Conservation (phyloP, 1,140 invertebrate genomes). For the Anoplolepis gracilipes region DNA sequence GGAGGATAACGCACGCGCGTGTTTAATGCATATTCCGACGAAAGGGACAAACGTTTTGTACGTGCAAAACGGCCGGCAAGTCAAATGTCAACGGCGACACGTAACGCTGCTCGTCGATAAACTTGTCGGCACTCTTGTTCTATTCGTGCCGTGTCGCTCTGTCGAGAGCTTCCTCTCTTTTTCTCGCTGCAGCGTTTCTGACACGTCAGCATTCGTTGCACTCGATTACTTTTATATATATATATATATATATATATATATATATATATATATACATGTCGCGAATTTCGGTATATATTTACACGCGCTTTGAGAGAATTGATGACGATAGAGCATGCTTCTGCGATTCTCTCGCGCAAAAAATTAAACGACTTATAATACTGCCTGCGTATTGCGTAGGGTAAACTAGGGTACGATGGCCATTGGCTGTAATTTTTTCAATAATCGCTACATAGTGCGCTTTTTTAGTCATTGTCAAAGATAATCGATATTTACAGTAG, state of each 20-base stretch:
- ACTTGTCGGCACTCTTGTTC: slow-evolving; percentile 40
- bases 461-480: too few relatives aligned
- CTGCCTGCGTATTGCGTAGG: background rate
- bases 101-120: slow-evolving; percentile 34
- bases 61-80: slow-evolving; percentile 40
- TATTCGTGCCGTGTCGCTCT: slow-evolving; percentile 9
- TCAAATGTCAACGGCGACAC: slow-evolving; percentile 39
- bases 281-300: slow-evolving; percentile 50
- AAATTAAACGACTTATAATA: slow-evolving; percentile 1
- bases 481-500: too few relatives aligned
- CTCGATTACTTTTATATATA: slow-evolving; percentile 49
- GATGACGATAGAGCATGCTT: background rate
- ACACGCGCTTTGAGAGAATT: slow-evolving; percentile 1
- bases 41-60: slow-evolving; percentile 20
- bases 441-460: too few relatives aligned
- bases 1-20: background rate
- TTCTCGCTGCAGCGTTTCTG: background rate
- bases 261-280: too few relatives aligned
- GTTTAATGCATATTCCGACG: background rate
- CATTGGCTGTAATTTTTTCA: too few relatives aligned
- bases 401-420: too few relatives aligned
- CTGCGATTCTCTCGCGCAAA: background rate
- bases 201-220: slow-evolving; percentile 23
- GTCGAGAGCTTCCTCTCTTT: slow-evolving; percentile 2
- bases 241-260: too few relatives aligned